A percentile compares a stretch with the other conserved stretches of the same genome.
Conservation (phyloP, 2,888 invertebrate species). For the Gortyna flavago region DNA sequence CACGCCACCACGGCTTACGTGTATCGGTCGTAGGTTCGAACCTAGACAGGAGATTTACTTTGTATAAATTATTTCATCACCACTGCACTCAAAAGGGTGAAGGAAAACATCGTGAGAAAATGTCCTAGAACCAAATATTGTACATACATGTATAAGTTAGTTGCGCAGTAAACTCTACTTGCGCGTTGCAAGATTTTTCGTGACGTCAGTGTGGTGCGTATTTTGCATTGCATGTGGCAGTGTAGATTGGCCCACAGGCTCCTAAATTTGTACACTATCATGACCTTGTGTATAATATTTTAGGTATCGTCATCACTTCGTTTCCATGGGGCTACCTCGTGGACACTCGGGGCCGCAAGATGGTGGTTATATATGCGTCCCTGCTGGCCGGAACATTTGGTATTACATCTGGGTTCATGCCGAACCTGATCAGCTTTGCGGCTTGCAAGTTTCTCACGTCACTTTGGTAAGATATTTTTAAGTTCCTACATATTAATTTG, state of each 20-base stretch:
- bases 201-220: background rate
- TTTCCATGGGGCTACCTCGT: slow-evolving; percentile 95
- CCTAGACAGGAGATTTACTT: too few relatives aligned
- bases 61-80: too few relatives aligned
- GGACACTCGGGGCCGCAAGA: slow-evolving; percentile 93
- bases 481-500: background rate
- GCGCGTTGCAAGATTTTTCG: background rate
- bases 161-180: background rate
- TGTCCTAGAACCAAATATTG: background rate
- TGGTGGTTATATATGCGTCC: slow-evolving; percentile 84
- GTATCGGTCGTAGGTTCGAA: too few relatives aligned
- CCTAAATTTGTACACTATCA: background rate
- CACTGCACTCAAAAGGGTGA: too few relatives aligned
- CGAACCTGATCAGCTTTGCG: slow-evolving; percentile 90
- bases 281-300: slow-evolving; percentile 42
- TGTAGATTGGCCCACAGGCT: background rate
- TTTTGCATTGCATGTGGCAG: background rate
- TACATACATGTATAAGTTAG: too few relatives aligned
- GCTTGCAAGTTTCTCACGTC: slow-evolving; percentile 91
- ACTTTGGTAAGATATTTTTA: slow-evolving; percentile 76
- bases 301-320: slow-evolving; percentile 92
- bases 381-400: slow-evolving; percentile 83
- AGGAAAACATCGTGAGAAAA: too few relatives aligned
- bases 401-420: slow-evolving; percentile 90
- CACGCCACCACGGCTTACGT: background rate